Evolutionary conservation across 2,797 vertebrate species (phyloP), one percentile per base, ranked within the genome.

Genomic region (Cheracebus regulus): DNA sequence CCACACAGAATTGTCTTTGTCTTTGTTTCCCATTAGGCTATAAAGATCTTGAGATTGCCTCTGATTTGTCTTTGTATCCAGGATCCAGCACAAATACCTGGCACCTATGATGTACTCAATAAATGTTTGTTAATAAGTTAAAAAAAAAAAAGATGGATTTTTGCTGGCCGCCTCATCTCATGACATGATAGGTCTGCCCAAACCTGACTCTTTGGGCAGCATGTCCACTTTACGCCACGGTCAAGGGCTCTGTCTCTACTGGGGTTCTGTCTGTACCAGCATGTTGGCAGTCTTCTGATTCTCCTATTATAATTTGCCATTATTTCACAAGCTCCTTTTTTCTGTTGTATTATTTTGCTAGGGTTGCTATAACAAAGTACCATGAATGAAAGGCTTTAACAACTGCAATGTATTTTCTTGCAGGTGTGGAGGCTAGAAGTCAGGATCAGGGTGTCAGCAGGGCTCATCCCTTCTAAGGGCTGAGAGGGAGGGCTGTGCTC

Each of bases 61-160:
- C 61, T 91, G 28, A 39, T 94, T 89, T 96, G 48, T 80, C 15
- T 94, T 95, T 90, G 10, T 61, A 36, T 85, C 48, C 46, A 85
- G 28, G 55, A 50, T 50, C 9, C 19, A 61, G 55, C 12, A 15
- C 17, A n/a, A 78, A 22, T 64, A 89, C 4, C 15, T 64, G 48
- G 48, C 33, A 90, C 46, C 46, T 80, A 50, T 48, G 64, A 26
- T 64, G 67, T 50, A 12, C 11, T 94, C 48, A 75, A 19, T 72
- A 72, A 67, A 70, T 79, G 46, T 57, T 81, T 75, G 36, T 85
- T 67, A 85, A 50, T 67, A 13, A 70, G 58, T 87, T 52, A 96
- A 39, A n/a, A n/a, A n/a, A n/a, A n/a, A n/a, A n/a, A n/a, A 20
- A 55, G 26, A 50, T 8, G 70, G 57, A 82, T 24, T 52, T 61